A percentile compares a stretch with the other conserved stretches of the same genome.
phyloP scores from a whole-genome alignment of 2,888 invertebrate genomes.

The Sipha maydis region DNA sequence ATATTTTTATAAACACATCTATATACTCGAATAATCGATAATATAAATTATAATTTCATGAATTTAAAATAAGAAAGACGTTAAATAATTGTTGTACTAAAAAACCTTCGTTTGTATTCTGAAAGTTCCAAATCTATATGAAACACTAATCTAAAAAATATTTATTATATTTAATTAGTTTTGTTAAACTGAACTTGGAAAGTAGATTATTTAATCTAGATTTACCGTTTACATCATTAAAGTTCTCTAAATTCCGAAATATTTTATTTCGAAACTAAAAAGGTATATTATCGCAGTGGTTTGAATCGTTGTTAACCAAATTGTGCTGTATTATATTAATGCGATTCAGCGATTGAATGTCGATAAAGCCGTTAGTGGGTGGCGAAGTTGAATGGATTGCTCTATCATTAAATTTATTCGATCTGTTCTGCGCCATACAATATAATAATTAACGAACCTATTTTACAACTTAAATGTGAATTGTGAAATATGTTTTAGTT shows the following conservation, averaged over 20 bases:
- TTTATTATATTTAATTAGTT: background rate
- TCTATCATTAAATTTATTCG: conserved; percentile 22
- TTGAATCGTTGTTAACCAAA: conserved; percentile 19
- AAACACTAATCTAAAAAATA: background rate
- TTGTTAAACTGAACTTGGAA: background rate
- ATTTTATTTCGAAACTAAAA: background rate
- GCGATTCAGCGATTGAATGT: background rate
- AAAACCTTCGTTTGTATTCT: no score
- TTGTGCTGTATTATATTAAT: background rate
- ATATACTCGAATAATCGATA: no score
- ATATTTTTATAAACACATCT: no score
- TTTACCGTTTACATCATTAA: background rate
- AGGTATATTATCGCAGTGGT: background rate
- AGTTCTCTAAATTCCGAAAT: background rate
- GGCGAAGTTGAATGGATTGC: conserved; percentile 22
- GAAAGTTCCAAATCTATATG: no score
- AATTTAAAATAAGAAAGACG: no score
- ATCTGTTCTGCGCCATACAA: background rate
- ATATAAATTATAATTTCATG: no score
- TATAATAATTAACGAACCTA: conserved; percentile 35
- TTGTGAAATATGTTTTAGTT: background rate
- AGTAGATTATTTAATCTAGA: background rate
- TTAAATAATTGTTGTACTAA: no score
- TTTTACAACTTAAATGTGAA: background rate
- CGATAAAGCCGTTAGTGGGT: conserved; percentile 7